Conservation (phyloP, 1,140 invertebrate genomes). For the Eupristina koningsbergeri region DNA sequence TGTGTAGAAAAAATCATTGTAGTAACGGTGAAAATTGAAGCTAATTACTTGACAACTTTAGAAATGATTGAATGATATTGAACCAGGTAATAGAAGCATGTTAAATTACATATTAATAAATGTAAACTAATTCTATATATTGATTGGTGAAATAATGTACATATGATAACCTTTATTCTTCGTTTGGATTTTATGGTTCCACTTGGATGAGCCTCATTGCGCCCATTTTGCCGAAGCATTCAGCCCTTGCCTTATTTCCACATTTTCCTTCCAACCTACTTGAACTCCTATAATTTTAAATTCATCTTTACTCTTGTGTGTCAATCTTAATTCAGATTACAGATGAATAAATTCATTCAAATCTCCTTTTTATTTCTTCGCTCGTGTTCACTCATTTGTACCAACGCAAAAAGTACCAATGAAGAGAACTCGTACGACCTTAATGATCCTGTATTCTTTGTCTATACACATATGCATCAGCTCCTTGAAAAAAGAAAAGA, state of each 20-base stretch:
- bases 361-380: constrained; percentile 40
- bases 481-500: constrained; percentile 30
- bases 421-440: constrained; percentile 31
- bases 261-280: constrained; percentile 9
- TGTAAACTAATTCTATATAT: neutral
- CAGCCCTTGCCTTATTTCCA: neutral
- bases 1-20: neutral
- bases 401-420: neutral
- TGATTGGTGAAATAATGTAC: neutral
- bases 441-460: constrained; percentile 53
- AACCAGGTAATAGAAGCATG: neutral
- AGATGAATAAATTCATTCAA: constrained; percentile 60
- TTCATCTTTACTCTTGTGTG: constrained; percentile 24
- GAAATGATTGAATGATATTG: neutral
- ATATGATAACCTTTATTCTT: constrained; percentile 5
- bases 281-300: constrained; percentile 37
- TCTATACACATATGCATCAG: constrained; percentile 50
- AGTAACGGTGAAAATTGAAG: no score
- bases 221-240: constrained; percentile 38
- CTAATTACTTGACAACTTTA: no score
- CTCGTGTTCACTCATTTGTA: constrained; percentile 19
- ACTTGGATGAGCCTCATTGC: constrained; percentile 13
- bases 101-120: neutral
- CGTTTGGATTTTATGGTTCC: no score
- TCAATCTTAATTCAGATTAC: constrained; percentile 52